phyloP scores from a whole-genome alignment of 2,797 vertebrate genomes.

The Myripristis jacobus region DNA sequence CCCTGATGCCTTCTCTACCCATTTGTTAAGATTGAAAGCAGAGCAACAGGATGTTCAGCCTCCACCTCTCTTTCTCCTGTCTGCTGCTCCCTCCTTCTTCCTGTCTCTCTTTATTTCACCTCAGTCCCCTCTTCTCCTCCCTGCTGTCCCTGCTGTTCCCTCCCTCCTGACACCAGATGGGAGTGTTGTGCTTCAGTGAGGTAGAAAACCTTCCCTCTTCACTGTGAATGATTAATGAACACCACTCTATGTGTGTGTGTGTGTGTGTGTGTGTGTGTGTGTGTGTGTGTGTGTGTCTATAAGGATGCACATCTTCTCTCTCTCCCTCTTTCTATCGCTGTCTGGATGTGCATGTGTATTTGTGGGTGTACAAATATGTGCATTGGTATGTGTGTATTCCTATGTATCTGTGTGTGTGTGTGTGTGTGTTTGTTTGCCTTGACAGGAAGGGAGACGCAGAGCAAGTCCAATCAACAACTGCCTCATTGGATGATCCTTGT shows the following conservation, averaged over 20 bases:
- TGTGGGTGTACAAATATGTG: neutral
- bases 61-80: no score
- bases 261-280: neutral
- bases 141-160: neutral
- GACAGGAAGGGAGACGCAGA: neutral
- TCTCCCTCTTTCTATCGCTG: neutral
- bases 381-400: no score
- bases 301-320: neutral
- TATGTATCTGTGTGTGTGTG: neutral
- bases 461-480: neutral
- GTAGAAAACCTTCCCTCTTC: constrained; percentile 4
- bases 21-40: no score
- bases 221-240: constrained; percentile 24
- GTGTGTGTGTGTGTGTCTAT: neutral
- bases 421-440: neutral
- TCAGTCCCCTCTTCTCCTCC: neutral
- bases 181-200: constrained; percentile 41
- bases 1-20: no score
- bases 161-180: constrained; percentile 32
- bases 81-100: no score
- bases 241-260: neutral
- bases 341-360: neutral
- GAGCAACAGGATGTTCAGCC: no score
- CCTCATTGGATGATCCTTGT: no score
- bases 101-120: no score